Percentiles rank a stretch among this genome's conserved stretches.
Conservation (phyloP, 2,113 vertebrate genomes). For the Cyanistes caeruleus region DNA sequence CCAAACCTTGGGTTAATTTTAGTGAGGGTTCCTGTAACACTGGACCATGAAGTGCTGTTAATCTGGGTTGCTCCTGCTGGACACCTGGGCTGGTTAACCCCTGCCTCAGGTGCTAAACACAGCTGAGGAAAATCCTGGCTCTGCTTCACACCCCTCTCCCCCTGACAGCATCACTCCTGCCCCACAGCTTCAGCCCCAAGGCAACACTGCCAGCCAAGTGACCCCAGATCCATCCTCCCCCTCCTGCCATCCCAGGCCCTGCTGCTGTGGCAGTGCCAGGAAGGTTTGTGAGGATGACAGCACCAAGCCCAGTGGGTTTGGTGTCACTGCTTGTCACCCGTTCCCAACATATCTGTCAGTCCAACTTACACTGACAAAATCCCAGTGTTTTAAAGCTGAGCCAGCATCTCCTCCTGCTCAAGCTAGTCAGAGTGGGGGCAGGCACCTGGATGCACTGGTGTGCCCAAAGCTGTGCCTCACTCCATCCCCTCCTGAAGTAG, state of each 20-base stretch:
- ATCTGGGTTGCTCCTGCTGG: neutral
- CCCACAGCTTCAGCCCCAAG: neutral
- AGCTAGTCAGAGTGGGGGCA: accelerated
- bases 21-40: neutral
- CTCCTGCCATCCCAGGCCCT: accelerated
- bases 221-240: neutral
- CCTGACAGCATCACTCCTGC: neutral
- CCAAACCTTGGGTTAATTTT: neutral
- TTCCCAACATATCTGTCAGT: neutral
- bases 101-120: neutral
- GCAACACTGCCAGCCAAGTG: neutral
- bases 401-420: neutral
- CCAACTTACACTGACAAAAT: neutral
- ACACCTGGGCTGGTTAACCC: neutral
- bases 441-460: neutral
- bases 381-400: neutral
- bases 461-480: neutral
- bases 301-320: neutral
- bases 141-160: neutral
- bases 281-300: neutral
- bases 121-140: neutral
- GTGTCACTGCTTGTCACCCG: neutral
- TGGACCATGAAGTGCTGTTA: neutral
- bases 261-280: neutral
- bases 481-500: too few species aligned